Conservation (phyloP, 2,113 vertebrate genomes). For the Cygnus buccinator region DNA sequence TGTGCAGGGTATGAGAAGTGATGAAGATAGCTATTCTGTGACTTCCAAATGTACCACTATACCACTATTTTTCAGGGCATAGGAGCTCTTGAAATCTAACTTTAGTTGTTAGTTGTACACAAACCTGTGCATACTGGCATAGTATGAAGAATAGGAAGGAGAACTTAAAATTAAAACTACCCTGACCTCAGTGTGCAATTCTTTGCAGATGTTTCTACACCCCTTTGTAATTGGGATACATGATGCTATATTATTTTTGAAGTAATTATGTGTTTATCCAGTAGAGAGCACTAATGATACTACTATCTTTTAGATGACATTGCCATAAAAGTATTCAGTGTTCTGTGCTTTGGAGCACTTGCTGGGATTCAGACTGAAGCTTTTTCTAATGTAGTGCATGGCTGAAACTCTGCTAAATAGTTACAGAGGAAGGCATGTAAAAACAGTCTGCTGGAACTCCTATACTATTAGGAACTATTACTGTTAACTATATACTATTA, state of each 20-base stretch:
- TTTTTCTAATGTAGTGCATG: neutral
- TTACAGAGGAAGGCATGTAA: neutral
- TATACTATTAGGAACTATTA: neutral
- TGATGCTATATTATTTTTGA: neutral
- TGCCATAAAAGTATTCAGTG: neutral
- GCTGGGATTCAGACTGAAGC: neutral
- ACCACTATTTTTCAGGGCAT: neutral
- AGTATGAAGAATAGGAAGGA: neutral
- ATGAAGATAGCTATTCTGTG: neutral
- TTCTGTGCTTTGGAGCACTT: neutral
- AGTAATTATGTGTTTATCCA: constrained; percentile 41
- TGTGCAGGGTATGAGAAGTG: neutral
- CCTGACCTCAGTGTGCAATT: neutral
- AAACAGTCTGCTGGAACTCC: neutral
- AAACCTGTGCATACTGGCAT: neutral
- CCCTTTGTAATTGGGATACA: neutral
- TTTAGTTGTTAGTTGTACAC: neutral
- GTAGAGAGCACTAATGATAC: constrained; percentile 27
- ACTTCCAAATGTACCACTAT: neutral
- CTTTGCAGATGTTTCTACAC: neutral
- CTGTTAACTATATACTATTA: too few relatives aligned
- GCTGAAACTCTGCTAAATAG: neutral
- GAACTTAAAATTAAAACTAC: neutral
- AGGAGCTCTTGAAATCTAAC: neutral
- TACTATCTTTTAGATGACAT: neutral